phyloP scores from a whole-genome alignment of 2,888 invertebrate genomes.

The Andrena hattorfiana region DNA sequence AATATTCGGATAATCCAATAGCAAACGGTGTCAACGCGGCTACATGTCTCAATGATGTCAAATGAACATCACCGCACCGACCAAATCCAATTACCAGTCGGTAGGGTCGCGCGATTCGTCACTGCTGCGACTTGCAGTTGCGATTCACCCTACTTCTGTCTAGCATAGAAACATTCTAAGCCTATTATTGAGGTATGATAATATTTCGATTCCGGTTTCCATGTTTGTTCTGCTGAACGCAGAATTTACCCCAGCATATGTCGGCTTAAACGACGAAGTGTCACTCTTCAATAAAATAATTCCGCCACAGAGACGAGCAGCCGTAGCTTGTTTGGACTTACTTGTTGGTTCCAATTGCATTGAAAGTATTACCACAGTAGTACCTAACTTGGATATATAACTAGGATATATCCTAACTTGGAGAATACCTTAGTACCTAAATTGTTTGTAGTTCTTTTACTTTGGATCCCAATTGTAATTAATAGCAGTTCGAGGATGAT shows the following conservation, averaged over 20 bases:
- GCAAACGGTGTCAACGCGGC: constrained; percentile 67
- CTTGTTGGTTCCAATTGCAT: neutral
- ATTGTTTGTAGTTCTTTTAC: too few species aligned
- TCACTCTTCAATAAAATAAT: constrained; percentile 7
- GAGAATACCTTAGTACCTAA: too few species aligned
- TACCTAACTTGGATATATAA: too few species aligned
- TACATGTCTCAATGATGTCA: constrained; percentile 82
- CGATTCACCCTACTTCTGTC: constrained; percentile 58
- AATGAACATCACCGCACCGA: constrained; percentile 82
- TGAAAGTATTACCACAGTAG: neutral
- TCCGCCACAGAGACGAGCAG: neutral
- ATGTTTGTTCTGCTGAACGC: constrained; percentile 68
- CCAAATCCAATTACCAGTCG: constrained; percentile 81
- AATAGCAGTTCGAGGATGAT: too few species aligned
- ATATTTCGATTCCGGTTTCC: constrained; percentile 77
- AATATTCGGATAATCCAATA: constrained; percentile 79
- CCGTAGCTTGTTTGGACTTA: neutral
- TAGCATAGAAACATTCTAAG: constrained; percentile 73
- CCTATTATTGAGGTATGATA: constrained; percentile 81
- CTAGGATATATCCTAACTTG: too few species aligned
- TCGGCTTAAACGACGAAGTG: constrained; percentile 57
- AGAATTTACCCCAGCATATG: constrained; percentile 68
- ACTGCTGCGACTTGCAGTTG: constrained; percentile 66
- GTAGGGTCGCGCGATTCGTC: constrained; percentile 70
- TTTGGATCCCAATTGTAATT: too few species aligned